phyloP scores from a whole-genome alignment of 2,888 invertebrate species.

The Lucinisca nassula region DNA sequence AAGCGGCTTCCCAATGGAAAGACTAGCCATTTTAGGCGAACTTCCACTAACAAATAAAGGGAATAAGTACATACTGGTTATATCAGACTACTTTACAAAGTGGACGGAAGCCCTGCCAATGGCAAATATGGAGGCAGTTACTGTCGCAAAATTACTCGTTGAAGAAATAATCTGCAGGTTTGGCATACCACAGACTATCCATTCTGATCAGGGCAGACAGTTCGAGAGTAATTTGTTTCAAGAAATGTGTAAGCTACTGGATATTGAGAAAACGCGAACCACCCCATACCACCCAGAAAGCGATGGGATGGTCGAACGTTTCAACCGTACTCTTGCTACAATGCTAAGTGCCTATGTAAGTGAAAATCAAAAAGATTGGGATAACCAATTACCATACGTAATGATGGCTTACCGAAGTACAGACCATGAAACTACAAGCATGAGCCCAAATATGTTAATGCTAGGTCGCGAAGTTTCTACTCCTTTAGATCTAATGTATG shows the following conservation, averaged over 20 bases:
- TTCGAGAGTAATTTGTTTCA: slow-evolving; percentile 30
- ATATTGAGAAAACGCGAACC: slow-evolving; percentile 42
- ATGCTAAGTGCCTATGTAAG: slow-evolving; percentile 48
- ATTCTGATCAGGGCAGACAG: slow-evolving; percentile 36
- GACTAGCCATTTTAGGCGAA: slow-evolving; percentile 15
- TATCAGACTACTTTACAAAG: slow-evolving; percentile 15
- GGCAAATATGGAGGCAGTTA: slow-evolving; percentile 1
- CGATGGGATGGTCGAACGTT: no score
- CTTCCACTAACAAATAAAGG: slow-evolving; percentile 5
- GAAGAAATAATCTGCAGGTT: slow-evolving; percentile 22
- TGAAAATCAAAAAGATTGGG: slow-evolving; percentile 38
- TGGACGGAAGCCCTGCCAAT: slow-evolving; percentile 19
- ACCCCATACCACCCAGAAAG: slow-evolving; percentile 35
- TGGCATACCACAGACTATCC: slow-evolving; percentile 27
- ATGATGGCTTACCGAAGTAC: neutral
- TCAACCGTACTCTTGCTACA: slow-evolving; percentile 30
- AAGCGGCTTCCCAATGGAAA: slow-evolving; percentile 21
- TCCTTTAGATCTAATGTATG: neutral
- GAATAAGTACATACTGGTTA: slow-evolving; percentile 5
- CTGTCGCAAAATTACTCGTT: slow-evolving; percentile 22
- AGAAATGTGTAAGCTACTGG: slow-evolving; percentile 38
- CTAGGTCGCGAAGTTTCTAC: neutral
- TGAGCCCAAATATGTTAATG: neutral
- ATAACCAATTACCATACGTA: neutral
- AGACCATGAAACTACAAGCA: neutral